These are phyloP conservation scores for Typhlichthys eigenmanni DNA, from an alignment of 2,797 vertebrate genomes.

Conservation along the genomic window DNA sequence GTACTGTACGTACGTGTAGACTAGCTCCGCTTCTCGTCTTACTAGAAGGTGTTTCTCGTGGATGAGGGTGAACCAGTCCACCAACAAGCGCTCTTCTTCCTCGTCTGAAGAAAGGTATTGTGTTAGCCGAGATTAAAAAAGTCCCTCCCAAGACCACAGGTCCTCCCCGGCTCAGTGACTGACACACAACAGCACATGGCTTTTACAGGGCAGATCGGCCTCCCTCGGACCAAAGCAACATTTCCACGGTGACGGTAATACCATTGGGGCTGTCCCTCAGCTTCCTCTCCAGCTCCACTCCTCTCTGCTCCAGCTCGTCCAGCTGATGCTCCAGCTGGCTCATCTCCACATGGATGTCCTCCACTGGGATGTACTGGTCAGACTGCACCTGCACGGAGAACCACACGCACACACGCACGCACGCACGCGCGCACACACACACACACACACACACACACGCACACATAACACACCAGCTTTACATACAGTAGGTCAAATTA, in stretches of 20 bases:
- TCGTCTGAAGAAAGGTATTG: conserved; percentile 72
- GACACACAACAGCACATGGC: neutral
- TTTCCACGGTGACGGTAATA: conserved; percentile 41
- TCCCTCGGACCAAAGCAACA: neutral
- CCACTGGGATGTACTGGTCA: conserved; percentile 93
- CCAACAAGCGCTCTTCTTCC: conserved; percentile 88
- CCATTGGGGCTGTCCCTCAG: conserved; percentile 86
- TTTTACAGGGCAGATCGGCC: neutral
- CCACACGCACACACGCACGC: conserved; percentile 2
- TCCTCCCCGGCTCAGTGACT: neutral
- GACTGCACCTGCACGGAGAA: conserved; percentile 86
- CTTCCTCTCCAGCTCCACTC: conserved; percentile 91
- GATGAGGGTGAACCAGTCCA: conserved; percentile 98
- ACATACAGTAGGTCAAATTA: neutral
- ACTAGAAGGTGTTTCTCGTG: conserved; percentile 96
- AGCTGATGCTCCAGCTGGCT: conserved; percentile 88
- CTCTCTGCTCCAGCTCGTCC: conserved; percentile 90
- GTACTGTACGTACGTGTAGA: conserved; percentile 87
- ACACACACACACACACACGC: neutral
- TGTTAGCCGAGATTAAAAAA: neutral
- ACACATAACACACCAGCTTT: neutral
- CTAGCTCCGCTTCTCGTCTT: conserved; percentile 92
- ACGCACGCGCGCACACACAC: neutral
- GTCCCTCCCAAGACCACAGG: neutral
- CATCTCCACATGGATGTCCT: conserved; percentile 96